phyloP scores from a whole-genome alignment of 1,140 invertebrate genomes.

The Trinorchestia longiramus region DNA sequence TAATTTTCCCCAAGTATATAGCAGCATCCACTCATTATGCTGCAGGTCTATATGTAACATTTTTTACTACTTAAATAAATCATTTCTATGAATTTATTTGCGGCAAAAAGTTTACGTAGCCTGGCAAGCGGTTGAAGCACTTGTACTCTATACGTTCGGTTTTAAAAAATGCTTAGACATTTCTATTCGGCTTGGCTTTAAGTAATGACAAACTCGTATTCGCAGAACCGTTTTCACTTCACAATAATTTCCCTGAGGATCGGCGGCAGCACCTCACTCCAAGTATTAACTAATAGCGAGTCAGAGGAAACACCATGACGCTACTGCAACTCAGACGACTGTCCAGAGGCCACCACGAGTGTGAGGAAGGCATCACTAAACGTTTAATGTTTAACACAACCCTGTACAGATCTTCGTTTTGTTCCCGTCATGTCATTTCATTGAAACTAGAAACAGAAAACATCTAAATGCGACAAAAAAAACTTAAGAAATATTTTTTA shows the following conservation, averaged over 20 bases:
- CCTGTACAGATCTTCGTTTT: too few species aligned
- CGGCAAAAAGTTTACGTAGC: background rate
- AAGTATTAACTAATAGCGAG: background rate
- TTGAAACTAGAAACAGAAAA: too few species aligned
- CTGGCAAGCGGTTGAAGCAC: background rate
- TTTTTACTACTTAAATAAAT: background rate
- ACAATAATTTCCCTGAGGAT: background rate
- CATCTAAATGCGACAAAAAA: too few species aligned
- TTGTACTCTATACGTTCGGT: background rate
- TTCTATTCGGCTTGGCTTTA: background rate
- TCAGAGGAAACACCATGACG: background rate
- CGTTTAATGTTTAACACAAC: too few species aligned
- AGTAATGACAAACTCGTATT: background rate
- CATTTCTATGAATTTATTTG: background rate
- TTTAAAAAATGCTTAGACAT: background rate
- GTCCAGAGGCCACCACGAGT: background rate
- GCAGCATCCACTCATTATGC: too few species aligned
- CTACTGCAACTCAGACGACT: background rate
- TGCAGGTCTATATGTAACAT: background rate
- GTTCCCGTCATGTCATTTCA: too few species aligned
- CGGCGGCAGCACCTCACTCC: background rate
- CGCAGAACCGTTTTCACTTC: background rate
- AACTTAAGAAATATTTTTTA: too few species aligned
- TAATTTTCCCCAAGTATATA: too few species aligned
- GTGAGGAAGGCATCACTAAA: background rate